A percentile compares a stretch with the other conserved stretches of the same genome.
Conservation (phyloP, 2,888 invertebrate genomes). For the Hedya salicella region DNA sequence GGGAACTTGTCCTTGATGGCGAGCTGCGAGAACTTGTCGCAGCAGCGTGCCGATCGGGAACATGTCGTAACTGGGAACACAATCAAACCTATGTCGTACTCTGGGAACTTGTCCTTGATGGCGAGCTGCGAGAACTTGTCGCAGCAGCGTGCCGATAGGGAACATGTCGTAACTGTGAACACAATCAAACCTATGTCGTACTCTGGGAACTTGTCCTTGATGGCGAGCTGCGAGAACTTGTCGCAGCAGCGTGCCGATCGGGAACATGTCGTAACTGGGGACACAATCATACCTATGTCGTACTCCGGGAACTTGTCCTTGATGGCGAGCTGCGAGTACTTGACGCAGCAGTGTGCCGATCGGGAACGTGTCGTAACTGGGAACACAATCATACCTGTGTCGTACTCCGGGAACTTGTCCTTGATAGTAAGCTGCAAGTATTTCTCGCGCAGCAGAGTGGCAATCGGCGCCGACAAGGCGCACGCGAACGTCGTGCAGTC, state of each 20-base stretch:
- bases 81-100: slow-evolving; percentile 70
- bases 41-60: no score
- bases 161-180: no score
- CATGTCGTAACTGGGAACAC: no score
- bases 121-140: no score
- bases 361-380: no score
- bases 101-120: slow-evolving; percentile 83
- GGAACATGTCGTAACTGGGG: no score
- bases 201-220: slow-evolving; percentile 83
- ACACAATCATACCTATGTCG: slow-evolving; percentile 68
- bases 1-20: slow-evolving; percentile 84
- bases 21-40: no score
- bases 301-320: slow-evolving; percentile 81
- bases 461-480: slow-evolving; percentile 89
- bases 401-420: slow-evolving; percentile 81
- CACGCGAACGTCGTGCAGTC: slow-evolving; percentile 88
- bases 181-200: slow-evolving; percentile 72
- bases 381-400: slow-evolving; percentile 67
- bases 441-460: slow-evolving; percentile 87
- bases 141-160: no score
- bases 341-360: no score
- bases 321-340: no score
- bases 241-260: no score
- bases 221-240: no score
- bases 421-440: slow-evolving; percentile 86